Percentiles rank a stretch among this genome's conserved stretches.
Evolutionary conservation across 2,888 invertebrate species (phyloP).

Genomic region (Pterostichus niger): DNA sequence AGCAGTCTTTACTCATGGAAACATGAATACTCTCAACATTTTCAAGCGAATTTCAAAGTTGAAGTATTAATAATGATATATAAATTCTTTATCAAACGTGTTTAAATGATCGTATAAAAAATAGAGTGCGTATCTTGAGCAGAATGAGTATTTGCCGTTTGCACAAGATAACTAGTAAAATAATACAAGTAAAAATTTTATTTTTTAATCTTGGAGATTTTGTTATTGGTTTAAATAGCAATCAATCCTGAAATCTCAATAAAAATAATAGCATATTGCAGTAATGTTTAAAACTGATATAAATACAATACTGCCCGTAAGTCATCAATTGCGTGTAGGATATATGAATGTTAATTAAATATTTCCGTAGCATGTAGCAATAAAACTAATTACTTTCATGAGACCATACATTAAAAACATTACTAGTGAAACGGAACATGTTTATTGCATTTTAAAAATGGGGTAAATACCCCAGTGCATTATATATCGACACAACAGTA

Average conservation of each 20-base stretch:
- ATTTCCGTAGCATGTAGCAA: neutral
- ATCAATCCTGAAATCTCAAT: neutral
- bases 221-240: no score
- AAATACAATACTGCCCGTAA: constrained; percentile 1
- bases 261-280: neutral
- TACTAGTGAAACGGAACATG: neutral
- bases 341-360: neutral
- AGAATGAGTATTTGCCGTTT: no score
- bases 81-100: no score
- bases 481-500: neutral
- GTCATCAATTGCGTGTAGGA: neutral
- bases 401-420: constrained; percentile 1
- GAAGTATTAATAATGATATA: no score
- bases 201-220: no score
- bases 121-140: no score
- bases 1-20: no score
- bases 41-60: no score
- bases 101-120: no score
- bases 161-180: no score
- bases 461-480: constrained; percentile 14
- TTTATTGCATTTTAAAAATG: constrained; percentile 7
- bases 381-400: constrained; percentile 13
- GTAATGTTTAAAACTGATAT: neutral
- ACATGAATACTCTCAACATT: no score
- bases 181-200: no score